Percentiles rank a stretch among this genome's conserved stretches.
Conservation (phyloP, 2,113 vertebrate genomes). For the Acrocephalus kingi region DNA sequence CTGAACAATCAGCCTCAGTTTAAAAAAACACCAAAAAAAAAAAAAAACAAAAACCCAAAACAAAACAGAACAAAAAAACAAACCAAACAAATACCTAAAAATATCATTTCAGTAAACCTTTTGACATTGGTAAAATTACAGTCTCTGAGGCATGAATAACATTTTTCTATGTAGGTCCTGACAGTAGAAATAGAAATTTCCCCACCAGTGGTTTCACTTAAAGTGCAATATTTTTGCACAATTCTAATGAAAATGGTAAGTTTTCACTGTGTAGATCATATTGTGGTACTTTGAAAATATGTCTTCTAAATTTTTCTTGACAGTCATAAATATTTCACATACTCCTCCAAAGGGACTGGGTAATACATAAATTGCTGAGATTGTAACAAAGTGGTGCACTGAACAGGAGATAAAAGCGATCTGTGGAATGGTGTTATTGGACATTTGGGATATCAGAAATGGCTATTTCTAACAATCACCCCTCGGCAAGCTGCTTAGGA, state of each 20-base stretch:
- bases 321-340: conserved; percentile 47
- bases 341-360: not conserved
- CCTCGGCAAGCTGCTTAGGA: not conserved
- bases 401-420: not conserved
- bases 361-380: conserved; percentile 18
- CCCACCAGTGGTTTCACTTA: not conserved
- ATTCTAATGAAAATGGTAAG: not conserved
- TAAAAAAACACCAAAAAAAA: not conserved
- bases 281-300: not conserved
- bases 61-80: not conserved
- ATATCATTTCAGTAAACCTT: not conserved
- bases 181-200: not conserved
- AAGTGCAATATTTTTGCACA: not conserved
- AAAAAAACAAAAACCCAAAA: no score
- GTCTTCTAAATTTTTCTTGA: conserved; percentile 20
- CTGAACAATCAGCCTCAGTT: not conserved
- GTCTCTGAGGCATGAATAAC: not conserved
- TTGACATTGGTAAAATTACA: not conserved
- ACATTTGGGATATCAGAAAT: not conserved
- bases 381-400: not conserved
- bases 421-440: not conserved
- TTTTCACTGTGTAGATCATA: not conserved
- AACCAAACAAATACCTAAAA: not conserved
- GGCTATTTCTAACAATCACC: not conserved
- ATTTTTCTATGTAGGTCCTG: not conserved